A percentile compares a stretch with the other conserved stretches of the same genome.
These are phyloP conservation scores for Alentia gelatinosa DNA, from an alignment of 2,888 invertebrate species.

Conservation along the genomic window DNA sequence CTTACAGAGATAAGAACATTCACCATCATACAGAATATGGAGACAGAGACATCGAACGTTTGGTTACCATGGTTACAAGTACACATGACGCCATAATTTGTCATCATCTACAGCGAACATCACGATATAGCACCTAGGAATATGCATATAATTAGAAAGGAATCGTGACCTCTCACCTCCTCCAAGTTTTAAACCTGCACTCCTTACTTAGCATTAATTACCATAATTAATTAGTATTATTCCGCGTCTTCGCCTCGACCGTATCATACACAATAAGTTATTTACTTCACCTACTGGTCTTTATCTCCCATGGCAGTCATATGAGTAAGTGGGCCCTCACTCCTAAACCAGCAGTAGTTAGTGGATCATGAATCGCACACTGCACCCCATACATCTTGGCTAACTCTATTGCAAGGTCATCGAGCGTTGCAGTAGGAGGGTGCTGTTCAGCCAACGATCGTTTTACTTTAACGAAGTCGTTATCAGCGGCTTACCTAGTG, in stretches of 20 bases:
- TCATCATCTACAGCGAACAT: slow-evolving; percentile 47
- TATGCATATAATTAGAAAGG: slow-evolving; percentile 35
- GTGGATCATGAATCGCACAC: no score
- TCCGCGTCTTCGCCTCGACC: not conserved
- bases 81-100: slow-evolving; percentile 12
- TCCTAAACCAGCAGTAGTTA: no score
- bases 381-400: no score
- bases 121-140: slow-evolving; percentile 50
- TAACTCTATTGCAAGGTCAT: no score
- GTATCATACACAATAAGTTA: not conserved
- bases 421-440: no score
- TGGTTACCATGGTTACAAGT: slow-evolving; percentile 28
- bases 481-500: no score
- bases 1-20: not conserved
- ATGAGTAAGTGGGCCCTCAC: no score
- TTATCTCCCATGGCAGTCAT: no score
- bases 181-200: not conserved
- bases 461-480: no score
- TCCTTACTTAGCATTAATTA: not conserved
- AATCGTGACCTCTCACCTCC: not conserved
- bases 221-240: not conserved
- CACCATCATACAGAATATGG: slow-evolving; percentile 46
- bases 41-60: slow-evolving; percentile 40
- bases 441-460: no score
- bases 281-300: not conserved